Percentiles rank a stretch among this genome's conserved stretches.
These are phyloP conservation scores for Ochropleura plecta DNA, from an alignment of 2,888 invertebrate species.

Conservation along the genomic window DNA sequence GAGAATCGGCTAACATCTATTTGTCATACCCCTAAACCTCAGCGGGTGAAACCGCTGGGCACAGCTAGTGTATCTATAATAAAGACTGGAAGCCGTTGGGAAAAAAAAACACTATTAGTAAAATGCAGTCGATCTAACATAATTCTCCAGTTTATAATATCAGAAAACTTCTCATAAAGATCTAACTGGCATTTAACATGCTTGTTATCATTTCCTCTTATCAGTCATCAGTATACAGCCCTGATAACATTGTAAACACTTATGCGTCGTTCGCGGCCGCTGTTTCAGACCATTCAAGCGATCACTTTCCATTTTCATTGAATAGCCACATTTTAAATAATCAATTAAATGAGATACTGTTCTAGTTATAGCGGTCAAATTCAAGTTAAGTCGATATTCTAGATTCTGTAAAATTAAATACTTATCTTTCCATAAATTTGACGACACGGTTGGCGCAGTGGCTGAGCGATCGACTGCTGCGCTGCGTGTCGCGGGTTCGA, in stretches of 20 bases:
- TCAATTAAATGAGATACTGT: background rate
- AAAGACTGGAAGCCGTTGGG: too few species aligned
- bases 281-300: slow-evolving; percentile 50
- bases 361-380: slow-evolving; percentile 41
- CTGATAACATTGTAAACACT: slow-evolving; percentile 84
- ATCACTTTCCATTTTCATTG: slow-evolving; percentile 45
- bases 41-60: too few species aligned
- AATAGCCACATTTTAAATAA: background rate
- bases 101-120: background rate
- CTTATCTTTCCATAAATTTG: too few species aligned
- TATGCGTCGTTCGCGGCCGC: slow-evolving; percentile 42
- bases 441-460: too few species aligned
- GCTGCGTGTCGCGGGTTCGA: too few species aligned
- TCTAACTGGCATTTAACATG: slow-evolving; percentile 7
- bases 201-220: slow-evolving; percentile 65
- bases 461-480: too few species aligned
- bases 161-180: slow-evolving; percentile 6
- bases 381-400: slow-evolving; percentile 27
- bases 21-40: too few species aligned
- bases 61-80: too few species aligned
- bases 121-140: background rate
- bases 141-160: background rate
- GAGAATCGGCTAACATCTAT: too few species aligned
- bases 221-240: slow-evolving; percentile 72
- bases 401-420: too few species aligned